Percentiles rank a stretch among this genome's conserved stretches.
Conservation (phyloP, 2,888 invertebrate species). For the Ichneumon xanthorius region DNA sequence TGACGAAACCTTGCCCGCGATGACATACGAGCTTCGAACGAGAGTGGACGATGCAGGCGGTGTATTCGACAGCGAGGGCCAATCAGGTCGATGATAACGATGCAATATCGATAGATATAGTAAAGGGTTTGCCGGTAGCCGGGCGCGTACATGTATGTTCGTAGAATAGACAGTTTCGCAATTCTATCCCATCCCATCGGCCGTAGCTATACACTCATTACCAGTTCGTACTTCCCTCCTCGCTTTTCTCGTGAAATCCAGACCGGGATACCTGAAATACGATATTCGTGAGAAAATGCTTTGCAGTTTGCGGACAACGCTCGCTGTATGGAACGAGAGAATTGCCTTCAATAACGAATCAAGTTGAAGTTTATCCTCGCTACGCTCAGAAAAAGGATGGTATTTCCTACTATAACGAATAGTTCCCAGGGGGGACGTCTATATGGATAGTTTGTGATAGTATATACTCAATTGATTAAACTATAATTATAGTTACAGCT, state of each 20-base stretch:
- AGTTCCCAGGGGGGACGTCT: no score
- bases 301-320: constrained; percentile 24
- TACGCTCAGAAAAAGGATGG: no score
- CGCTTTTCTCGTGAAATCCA: constrained; percentile 51
- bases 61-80: constrained; percentile 3
- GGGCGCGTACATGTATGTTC: not conserved
- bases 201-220: constrained; percentile 23
- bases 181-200: constrained; percentile 28
- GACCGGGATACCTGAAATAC: constrained; percentile 51
- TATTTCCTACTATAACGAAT: no score
- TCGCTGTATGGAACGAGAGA: not conserved
- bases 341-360: not conserved
- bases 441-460: no score
- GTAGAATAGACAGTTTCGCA: constrained; percentile 1
- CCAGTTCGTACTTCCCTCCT: constrained; percentile 25
- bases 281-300: constrained; percentile 52
- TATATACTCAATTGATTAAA: no score
- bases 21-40: constrained; percentile 9
- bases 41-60: not conserved
- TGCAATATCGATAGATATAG: constrained; percentile 23
- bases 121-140: constrained; percentile 19
- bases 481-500: no score
- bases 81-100: constrained; percentile 29
- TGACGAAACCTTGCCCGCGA: not conserved
- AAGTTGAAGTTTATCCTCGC: not conserved